Evolutionary conservation across 2,888 invertebrate species (phyloP), one percentile per base, ranked within the genome.

Genomic region (Atethmia centrago): DNA sequence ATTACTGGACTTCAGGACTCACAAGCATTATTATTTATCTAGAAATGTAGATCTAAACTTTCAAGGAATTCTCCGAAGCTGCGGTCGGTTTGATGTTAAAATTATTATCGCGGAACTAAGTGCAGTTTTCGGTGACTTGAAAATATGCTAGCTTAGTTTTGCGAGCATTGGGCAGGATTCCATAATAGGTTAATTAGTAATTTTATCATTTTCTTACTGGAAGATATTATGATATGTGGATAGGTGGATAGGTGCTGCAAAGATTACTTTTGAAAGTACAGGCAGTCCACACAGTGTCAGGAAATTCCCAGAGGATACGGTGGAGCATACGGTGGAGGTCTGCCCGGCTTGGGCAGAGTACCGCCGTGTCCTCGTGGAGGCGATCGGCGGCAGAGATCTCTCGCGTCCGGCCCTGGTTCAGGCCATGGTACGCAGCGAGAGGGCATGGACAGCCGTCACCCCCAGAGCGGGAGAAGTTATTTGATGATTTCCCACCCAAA

Each of bases 141-240:
- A 78, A 77, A 79, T 77, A 79, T 56, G 79, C n/a, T 45, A 36
- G 3, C 65, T 53, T 28, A 56, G 45, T 61, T 66, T 62, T 2
- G 9, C 12, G 28, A 42, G 19, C 12, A 25, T 12, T 56, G 65
- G 77, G 79, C 79, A 66, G 3, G 3, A 56, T 79, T 72, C 79
- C 79, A 79, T 79, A 64, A n/a, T 19, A 19, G 78, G 47, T 55
- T 64, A 71, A 65, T 78, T 65, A 49, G 12, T 7, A 19, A 0
- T 55, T 77, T 64, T n/a, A 45, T 55, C 3, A 28, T 74, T 63
- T 47, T 56, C 19, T 49, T 19, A 72, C 3, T 19, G 2, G 14
- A 19, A 14, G 28, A 14, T 42, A 42, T 10, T 0, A 16, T 5
- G 31, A 66, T 19, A 31, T 42, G 12, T 62, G 12, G n/a, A n/a